Base-by-base conservation (phyloP, 92 coral and sea anemone genomes). In the Phenganax subtilis region DNA sequence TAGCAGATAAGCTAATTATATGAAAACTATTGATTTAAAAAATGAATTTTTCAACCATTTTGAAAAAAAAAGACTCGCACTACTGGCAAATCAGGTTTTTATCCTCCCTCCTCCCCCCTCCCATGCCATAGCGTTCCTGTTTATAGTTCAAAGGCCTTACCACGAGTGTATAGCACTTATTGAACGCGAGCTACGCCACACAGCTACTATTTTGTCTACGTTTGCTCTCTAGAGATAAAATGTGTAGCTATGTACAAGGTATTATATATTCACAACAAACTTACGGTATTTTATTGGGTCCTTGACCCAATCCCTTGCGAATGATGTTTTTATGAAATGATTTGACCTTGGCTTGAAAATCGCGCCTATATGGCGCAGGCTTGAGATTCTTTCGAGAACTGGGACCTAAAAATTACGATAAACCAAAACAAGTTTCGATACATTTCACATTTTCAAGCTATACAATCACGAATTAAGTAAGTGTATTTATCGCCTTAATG, bases 291-390 rank as follows among this genome's bases (percentile, higher is more conserved):
- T 93, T 93, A 79, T 93, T 93, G 0, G 97, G 97, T 62, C 97
- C 97, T 84, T 93, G 97, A 17, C 96, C 97, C 29, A 87, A 86
- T 47, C 96, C 97, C 59, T 93, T 93, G 81, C 91, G 93, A 88
- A 89, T 87, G 77, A 93, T 75, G 76, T 93, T 93, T n/a, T 97
- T 91, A 84, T 94, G 98, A 78, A 94, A 92, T 0, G 99, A 96
- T 56, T 97, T 93, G 75, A 96, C 99, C 86, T 96, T 96, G 51
- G 99, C 99, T 89, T 96, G 97, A 52, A 96, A 96, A 85, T 96
- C 99, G 16, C 99, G 99, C 72, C 90, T 91, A 82, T 96, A 96
- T 4, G 99, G 99, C 20, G 99, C 89, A 12, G 99, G 99, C 62
- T 96, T 90, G n/a, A 93, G 86, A 7, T 78, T 65, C 53, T 79